Conservation (phyloP, 2,888 invertebrate genomes). For the Hoplodrina ambigua region DNA sequence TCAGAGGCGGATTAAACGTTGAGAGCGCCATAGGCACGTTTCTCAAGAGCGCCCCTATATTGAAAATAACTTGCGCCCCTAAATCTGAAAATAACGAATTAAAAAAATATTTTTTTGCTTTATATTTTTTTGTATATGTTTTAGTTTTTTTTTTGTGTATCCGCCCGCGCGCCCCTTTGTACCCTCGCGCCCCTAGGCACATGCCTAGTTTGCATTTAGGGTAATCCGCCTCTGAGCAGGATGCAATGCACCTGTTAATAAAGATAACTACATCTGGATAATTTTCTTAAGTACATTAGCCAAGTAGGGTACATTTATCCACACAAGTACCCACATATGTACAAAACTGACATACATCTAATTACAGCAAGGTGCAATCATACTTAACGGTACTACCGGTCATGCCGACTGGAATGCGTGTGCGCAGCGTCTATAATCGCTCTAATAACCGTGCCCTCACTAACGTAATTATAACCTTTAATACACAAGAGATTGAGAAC, state of each 20-base stretch:
- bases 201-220: too few relatives aligned
- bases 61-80: too few relatives aligned
- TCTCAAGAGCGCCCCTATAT: too few relatives aligned
- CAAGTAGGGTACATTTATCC: conserved; percentile 1
- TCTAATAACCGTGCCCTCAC: conserved; percentile 54
- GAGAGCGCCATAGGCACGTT: too few relatives aligned
- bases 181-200: too few relatives aligned
- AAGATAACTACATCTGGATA: background rate
- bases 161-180: too few relatives aligned
- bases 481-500: conserved; percentile 27
- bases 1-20: too few relatives aligned
- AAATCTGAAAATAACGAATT: too few relatives aligned
- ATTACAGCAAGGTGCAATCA: conserved; percentile 59
- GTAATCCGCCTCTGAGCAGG: too few relatives aligned
- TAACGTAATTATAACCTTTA: conserved; percentile 55
- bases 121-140: too few relatives aligned
- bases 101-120: too few relatives aligned
- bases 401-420: conserved; percentile 50
- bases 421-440: conserved; percentile 49
- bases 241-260: background rate
- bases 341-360: conserved; percentile 49
- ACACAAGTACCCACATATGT: background rate
- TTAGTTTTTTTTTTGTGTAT: too few relatives aligned
- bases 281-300: conserved; percentile 9
- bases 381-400: conserved; percentile 62